Conservation (phyloP, 64 coral and sea anemone species). For the Montipora efflorescens region DNA sequence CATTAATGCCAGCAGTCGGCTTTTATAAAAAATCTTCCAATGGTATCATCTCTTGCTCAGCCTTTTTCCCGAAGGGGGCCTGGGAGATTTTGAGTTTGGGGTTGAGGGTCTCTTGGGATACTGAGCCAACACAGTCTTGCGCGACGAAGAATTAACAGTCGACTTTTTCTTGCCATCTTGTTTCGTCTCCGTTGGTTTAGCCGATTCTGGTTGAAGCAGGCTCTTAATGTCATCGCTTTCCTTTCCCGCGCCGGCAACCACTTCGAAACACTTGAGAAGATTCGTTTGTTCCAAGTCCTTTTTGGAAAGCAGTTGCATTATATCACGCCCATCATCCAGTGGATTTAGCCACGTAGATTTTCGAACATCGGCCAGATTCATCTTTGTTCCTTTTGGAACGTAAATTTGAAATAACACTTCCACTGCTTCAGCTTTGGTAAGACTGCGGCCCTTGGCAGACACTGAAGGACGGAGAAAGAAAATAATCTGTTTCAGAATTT, state of each 20-base stretch:
- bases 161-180: constrained; percentile 45
- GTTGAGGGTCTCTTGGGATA: constrained; percentile 66
- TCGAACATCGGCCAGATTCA: constrained; percentile 86
- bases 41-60: constrained; percentile 18
- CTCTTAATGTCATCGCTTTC: constrained; percentile 91
- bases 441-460: constrained; percentile 76
- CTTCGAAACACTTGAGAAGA: constrained; percentile 74
- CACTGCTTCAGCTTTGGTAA: constrained; percentile 97
- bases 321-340: constrained; percentile 84
- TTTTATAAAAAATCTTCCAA: too few species aligned
- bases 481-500: not conserved
- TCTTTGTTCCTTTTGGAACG: constrained; percentile 93
- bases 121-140: constrained; percentile 59
- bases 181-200: constrained; percentile 35
- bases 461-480: constrained; percentile 35
- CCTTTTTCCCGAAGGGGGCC: constrained; percentile 31
- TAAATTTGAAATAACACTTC: constrained; percentile 98
- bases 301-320: constrained; percentile 90
- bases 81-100: constrained; percentile 51
- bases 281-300: constrained; percentile 96
- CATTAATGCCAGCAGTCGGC: too few species aligned
- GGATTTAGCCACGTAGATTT: constrained; percentile 99
- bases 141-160: not conserved
- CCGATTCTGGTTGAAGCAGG: constrained; percentile 77
- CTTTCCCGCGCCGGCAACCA: constrained; percentile 79